Base-by-base conservation (phyloP, 2,113 vertebrate species). In the Gnathonemus echidnorhynchus region DNA sequence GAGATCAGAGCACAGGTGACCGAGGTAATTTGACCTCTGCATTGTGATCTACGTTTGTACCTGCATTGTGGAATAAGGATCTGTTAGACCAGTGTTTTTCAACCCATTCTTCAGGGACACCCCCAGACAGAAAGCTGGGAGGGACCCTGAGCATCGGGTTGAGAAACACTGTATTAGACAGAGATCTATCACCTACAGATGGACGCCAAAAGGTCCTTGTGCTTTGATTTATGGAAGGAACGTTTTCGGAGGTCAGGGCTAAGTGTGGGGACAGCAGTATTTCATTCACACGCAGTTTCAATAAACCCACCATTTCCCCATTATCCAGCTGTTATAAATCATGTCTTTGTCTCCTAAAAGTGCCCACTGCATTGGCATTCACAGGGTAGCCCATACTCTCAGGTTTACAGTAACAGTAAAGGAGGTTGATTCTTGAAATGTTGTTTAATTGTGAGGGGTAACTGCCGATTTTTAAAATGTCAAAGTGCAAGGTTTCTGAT, bases 331-430 rank as follows among this genome's bases (percentile, higher is more conserved):
- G 49, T 35, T 89, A 56, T 39, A 89, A 89, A 84, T 84, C 46
- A 58, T 58, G 42, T 11, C 19, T 49, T 42, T 89, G 13, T 50
- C 39, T 58, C 24, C n/a, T 4, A 89, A 85, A 45, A 56, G 45
- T 56, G n/a, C 45, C 46, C 48, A 86, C 3, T 15, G 45, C 48
- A 24, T 45, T 86, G n/a, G 24, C 45, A 27, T 49, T 49, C 45
- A 31, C 48, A 15, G 45, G 48, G 46, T 48, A 46, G 45, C 46
- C 10, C 11, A 27, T 86, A 49, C 21, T n/a, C 24, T 31, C 3
- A 27, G 46, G 45, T n/a, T 48, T 50, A 50, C 48, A 27, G 46
- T 95, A 94, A 77, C 31, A 77, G 31, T 39, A n/a, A 66, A 66
- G 9, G 58, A 27, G 9, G 2, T 31, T 70, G n/a, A 70, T 70